A percentile compares a stretch with the other conserved stretches of the same genome.
phyloP scores from a whole-genome alignment of 2,797 vertebrate species.

The Esox lucius region DNA sequence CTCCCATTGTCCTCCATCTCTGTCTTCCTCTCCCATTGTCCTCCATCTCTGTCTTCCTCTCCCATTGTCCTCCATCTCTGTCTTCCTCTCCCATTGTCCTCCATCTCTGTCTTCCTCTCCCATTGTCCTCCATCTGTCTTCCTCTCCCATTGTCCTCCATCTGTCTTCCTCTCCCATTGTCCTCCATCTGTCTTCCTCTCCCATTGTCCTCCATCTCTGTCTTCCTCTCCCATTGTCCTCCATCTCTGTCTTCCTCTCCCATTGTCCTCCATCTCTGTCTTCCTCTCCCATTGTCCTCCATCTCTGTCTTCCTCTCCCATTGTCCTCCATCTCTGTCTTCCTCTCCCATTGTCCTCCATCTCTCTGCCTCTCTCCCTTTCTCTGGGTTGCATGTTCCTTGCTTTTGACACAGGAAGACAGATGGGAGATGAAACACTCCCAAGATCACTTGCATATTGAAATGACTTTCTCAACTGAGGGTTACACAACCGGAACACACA shows the following conservation, averaged over 20 bases:
- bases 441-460: no score
- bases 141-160: constrained; percentile 7
- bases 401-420: no score
- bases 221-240: no score
- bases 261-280: background rate
- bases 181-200: constrained; percentile 16
- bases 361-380: background rate
- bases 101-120: constrained; percentile 4
- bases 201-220: constrained; percentile 6
- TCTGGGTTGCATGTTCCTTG: no score
- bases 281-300: background rate
- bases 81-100: no score
- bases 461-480: no score
- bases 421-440: no score
- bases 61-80: no score
- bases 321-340: background rate
- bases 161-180: no score
- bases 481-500: no score
- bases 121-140: background rate
- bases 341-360: background rate
- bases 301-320: background rate
- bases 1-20: background rate
- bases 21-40: background rate
- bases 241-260: background rate
- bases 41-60: constrained; percentile 8